Base-by-base conservation (phyloP, 2,113 vertebrate species). In the Clarias magur region DNA sequence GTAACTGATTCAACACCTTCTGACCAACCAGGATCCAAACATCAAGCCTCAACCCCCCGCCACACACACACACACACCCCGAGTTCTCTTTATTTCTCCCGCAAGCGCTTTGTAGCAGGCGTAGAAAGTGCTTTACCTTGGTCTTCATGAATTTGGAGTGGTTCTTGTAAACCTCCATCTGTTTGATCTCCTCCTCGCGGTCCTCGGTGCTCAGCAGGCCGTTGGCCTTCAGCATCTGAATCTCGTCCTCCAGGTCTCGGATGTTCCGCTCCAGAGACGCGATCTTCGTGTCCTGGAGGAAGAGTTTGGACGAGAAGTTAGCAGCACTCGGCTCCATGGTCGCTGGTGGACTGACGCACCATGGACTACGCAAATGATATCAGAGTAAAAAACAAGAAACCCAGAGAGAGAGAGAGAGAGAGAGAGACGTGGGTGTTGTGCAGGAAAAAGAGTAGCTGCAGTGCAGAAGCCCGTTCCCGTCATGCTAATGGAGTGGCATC, bases 121-220 rank as follows among this genome's bases (percentile, higher is more conserved):
- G 59, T 38, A 56, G 27, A 67, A 8, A 48, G 48, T 48, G 48
- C 75, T 57, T 73, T 96, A 99, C 98, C 97, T 99, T 99, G 86
- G 96, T 96, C 95, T 99, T 99, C 98, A 99, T 99, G 93, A 99
- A 99, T 96, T 99, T 99, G 84, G 98, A 98, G 94, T 99, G 98
- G 95, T 97, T 99, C 95, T 99, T 99, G 96, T 99, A 99, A 94
- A 99, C 97, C 95, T 99, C 98, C 94, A 99, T 99, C 95, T 99
- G 98, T 92, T 99, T 99, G 91, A 99, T 98, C 94, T 99, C 98
- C 93, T 99, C 98, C 92, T 99, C 98, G 10, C 98, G 94, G 93
- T 99, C 98, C 88, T 99, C 98, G 10, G 96, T 96, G 92, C 97
- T 97, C 91, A 99, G 93, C 92, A 98, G 95, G 89, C 98, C 97